Evolutionary conservation across 2,797 vertebrate genomes (phyloP).

Genomic region (Urocyon cinereoargenteus): DNA sequence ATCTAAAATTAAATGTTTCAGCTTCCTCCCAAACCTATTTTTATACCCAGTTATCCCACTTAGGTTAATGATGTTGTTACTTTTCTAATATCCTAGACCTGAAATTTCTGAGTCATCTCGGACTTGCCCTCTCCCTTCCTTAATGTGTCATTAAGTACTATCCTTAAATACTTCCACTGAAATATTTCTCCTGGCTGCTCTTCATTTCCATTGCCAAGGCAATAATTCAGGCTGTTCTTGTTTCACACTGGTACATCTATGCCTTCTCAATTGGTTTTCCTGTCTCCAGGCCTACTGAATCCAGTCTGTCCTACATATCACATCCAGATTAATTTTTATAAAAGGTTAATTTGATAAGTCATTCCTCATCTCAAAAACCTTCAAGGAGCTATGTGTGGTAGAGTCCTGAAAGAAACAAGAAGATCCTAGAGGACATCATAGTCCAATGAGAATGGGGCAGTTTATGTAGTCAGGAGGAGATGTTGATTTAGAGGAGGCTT

Average conservation of each 20-base stretch:
- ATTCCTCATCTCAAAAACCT: slow-evolving; percentile 51
- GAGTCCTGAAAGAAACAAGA: slow-evolving; percentile 15
- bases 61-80: slow-evolving; percentile 2
- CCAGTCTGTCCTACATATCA: not conserved
- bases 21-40: not conserved
- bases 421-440: not conserved
- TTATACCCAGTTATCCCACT: not conserved
- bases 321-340: slow-evolving; percentile 5
- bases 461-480: not conserved
- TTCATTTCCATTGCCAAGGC: slow-evolving; percentile 47
- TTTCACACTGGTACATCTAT: not conserved
- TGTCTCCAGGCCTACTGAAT: not conserved
- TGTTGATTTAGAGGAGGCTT: not conserved
- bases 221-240: not conserved
- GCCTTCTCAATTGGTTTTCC: not conserved
- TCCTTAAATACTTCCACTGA: slow-evolving; percentile 31
- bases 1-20: not conserved
- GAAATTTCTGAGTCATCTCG: slow-evolving; percentile 49
- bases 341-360: slow-evolving; percentile 63
- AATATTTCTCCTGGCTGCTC: slow-evolving; percentile 46
- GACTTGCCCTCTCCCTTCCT: slow-evolving; percentile 33
- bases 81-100: not conserved
- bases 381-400: not conserved
- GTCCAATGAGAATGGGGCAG: not conserved
- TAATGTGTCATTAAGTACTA: slow-evolving; percentile 31